Conservation (phyloP, 2,797 vertebrate species). For the Saxicola maurus region DNA sequence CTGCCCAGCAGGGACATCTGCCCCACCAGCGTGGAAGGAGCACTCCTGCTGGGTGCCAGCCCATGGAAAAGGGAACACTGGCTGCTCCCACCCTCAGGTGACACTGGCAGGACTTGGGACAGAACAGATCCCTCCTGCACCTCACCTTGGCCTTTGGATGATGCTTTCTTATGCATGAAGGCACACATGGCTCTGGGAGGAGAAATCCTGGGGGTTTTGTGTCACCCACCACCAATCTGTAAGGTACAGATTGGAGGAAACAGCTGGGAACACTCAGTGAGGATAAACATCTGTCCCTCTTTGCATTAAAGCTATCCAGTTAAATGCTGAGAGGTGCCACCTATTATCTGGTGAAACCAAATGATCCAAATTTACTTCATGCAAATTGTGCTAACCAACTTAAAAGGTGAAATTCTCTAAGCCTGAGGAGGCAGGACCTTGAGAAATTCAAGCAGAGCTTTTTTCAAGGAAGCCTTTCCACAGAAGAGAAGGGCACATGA, state of each 20-base stretch:
- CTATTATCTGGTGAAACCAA: not conserved
- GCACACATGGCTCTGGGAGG: not conserved
- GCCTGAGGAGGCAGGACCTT: not conserved
- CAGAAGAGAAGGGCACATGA: not conserved
- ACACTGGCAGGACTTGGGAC: not conserved
- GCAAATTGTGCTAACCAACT: not conserved
- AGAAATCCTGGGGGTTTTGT: not conserved
- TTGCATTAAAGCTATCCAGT: not conserved
- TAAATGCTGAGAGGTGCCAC: not conserved
- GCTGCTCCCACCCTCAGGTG: not conserved
- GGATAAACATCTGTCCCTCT: not conserved
- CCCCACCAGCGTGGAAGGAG: not conserved
- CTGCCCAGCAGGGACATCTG: not conserved
- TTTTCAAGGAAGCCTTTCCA: not conserved
- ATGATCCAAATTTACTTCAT: not conserved
- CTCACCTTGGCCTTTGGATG: not conserved
- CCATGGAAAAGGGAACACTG: not conserved
- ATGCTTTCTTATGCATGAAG: fast-evolving
- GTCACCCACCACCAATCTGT: not conserved
- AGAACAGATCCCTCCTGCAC: not conserved
- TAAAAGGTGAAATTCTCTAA: not conserved
- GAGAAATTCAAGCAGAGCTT: not conserved
- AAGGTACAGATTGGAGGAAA: not conserved
- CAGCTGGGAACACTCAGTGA: not conserved
- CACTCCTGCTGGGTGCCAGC: not conserved